phyloP scores from a whole-genome alignment of 1,140 invertebrate genomes.

The Carposina sasakii region DNA sequence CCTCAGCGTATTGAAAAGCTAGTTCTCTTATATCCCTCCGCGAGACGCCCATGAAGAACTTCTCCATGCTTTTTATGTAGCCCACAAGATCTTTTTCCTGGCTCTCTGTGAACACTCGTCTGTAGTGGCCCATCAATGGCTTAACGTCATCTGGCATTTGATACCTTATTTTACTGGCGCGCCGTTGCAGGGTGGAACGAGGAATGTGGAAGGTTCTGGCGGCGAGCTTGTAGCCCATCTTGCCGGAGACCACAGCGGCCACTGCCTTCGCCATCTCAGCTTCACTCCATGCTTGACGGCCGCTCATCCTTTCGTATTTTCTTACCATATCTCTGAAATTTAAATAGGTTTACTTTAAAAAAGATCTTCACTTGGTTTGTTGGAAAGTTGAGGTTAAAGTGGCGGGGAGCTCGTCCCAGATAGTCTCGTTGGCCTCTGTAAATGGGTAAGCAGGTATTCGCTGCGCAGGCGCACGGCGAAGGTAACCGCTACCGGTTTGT shows the following conservation, averaged over 20 bases:
- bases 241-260: conserved; percentile 63
- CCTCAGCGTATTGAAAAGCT: conserved; percentile 63
- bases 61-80: conserved; percentile 66
- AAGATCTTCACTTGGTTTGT: too few species aligned
- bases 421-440: too few species aligned
- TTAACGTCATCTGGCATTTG: conserved; percentile 54
- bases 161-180: conserved; percentile 62
- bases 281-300: conserved; percentile 66
- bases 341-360: too few species aligned
- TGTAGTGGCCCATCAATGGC: conserved; percentile 59
- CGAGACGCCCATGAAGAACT: conserved; percentile 63
- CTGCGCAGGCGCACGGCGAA: too few species aligned
- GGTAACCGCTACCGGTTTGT: conserved; percentile 64
- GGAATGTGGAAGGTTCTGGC: conserved; percentile 64
- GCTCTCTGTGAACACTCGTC: conserved; percentile 60
- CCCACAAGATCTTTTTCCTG: conserved; percentile 64
- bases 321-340: conserved; percentile 67
- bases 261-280: conserved; percentile 68
- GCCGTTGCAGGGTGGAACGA: conserved; percentile 58
- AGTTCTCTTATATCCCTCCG: conserved; percentile 60
- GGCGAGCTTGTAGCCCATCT: conserved; percentile 69
- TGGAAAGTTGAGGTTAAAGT: too few species aligned
- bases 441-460: too few species aligned
- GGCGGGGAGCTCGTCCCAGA: too few species aligned
- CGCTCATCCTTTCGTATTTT: conserved; percentile 70